Conservation (phyloP, 2,797 vertebrate genomes). For the Molothrus ater region DNA sequence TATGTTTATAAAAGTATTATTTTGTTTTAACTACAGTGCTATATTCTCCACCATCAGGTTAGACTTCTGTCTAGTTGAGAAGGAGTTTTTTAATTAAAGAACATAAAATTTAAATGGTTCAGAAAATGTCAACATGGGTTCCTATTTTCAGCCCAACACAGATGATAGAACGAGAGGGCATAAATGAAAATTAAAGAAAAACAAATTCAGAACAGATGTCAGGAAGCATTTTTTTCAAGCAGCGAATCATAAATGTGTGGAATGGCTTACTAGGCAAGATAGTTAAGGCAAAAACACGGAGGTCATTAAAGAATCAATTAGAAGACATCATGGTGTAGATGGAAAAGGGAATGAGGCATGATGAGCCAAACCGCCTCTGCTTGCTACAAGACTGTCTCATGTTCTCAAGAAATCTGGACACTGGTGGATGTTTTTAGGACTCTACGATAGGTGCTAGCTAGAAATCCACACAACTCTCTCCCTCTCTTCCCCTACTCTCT, state of each 20-base stretch:
- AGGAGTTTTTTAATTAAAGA: conserved; percentile 76
- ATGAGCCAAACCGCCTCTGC: conserved; percentile 13
- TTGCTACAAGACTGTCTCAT: background rate
- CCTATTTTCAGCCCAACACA: conserved; percentile 80
- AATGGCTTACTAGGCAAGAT: conserved; percentile 73
- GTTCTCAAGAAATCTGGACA: conserved; percentile 16
- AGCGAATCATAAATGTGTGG: conserved; percentile 74
- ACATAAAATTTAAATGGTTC: conserved; percentile 78
- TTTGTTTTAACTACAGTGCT: conserved; percentile 26
- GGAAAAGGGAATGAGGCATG: conserved; percentile 11
- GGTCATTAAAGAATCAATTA: conserved; percentile 73
- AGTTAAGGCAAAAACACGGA: conserved; percentile 63
- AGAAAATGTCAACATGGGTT: conserved; percentile 80
- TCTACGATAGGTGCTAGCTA: background rate
- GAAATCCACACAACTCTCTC: background rate
- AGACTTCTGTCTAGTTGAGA: conserved; percentile 66
- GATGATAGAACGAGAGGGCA: conserved; percentile 79
- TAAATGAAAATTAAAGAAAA: conserved; percentile 82
- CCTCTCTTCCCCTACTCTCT: background rate
- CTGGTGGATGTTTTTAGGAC: background rate
- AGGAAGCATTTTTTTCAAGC: conserved; percentile 73
- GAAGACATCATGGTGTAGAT: conserved; percentile 60
- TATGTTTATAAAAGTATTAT: background rate
- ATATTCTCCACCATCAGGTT: conserved; percentile 50
- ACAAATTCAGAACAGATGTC: conserved; percentile 80